Evolutionary conservation across 2,797 vertebrate genomes (phyloP), one percentile per base, ranked within the genome.

Genomic region (Gambusia yucatana): DNA sequence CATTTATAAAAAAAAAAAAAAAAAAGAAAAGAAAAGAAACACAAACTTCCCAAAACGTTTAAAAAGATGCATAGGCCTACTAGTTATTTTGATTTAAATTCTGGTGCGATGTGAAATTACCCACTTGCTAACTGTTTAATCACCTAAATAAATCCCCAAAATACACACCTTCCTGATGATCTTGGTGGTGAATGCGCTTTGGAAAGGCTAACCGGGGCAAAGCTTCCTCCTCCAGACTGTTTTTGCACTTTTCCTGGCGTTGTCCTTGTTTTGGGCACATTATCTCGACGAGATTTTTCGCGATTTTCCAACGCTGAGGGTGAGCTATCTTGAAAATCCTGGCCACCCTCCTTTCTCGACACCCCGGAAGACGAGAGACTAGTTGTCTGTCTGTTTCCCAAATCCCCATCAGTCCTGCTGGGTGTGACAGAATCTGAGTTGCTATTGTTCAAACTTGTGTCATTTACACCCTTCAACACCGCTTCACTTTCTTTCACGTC

Each of bases 111-210:
- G 11, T 6, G n/a, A 28, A 44, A 20, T 46, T 48, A 25, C 33
- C 33, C 20, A 43, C 44, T 50, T 3, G 10, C 0, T 7, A 77
- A 41, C 67, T 17, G 2, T n/a, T 44, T 14, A 55, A 74, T 0
- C 6, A 17, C 13, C 33, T n/a, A 47, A 63, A 36, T 20, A 76
- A 52, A 75, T 50, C 33, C 11, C 2, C 11, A 74, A 22, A 71
- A 5, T 76, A 88, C 92, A 81, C 67, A 96, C 96, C 96, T 96
- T 91, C 93, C 94, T 25, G 87, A 88, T 74, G 86, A 87, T 72
- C 84, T 92, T 50, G 87, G 52, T 5, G 93, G 82, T 13, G 93
- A 81, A 8, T 46, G 71, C 1, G 90, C 69, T 67, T 88, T 92
- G 13, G 86, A 82, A 1, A 91, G 86, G 77, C 80, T 89, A 41